Conservation (phyloP, 2,113 vertebrate species). For the Opisthocomus hoazin region DNA sequence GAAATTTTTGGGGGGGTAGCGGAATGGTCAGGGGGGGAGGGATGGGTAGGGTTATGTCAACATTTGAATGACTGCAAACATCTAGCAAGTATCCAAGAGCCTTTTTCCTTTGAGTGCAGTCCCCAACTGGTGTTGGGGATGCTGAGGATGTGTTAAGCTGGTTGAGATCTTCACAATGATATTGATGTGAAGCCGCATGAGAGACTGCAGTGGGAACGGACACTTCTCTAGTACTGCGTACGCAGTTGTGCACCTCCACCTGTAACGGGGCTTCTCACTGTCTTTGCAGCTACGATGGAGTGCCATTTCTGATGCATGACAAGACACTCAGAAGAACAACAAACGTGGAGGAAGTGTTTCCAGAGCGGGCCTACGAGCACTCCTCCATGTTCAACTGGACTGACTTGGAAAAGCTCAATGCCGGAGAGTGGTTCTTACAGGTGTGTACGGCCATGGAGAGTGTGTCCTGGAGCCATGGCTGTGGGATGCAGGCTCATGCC, state of each 20-base stretch:
- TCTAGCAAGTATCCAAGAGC: background rate
- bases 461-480: background rate
- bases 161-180: background rate
- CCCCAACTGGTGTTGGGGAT: background rate
- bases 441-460: conserved; percentile 32
- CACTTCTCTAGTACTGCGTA: background rate
- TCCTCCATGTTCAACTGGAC: conserved; percentile 94
- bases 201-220: background rate
- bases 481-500: background rate
- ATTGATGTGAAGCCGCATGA: background rate
- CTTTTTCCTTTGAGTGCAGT: background rate
- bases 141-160: background rate
- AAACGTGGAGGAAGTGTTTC: conserved; percentile 80
- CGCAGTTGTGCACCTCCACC: rapidly evolving
- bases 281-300: conserved; percentile 82
- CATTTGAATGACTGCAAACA: background rate
- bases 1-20: background rate
- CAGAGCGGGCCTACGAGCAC: conserved; percentile 73
- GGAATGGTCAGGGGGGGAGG: background rate
- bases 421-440: conserved; percentile 92
- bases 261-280: background rate
- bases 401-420: conserved; percentile 85
- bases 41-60: background rate
- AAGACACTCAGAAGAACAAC: conserved; percentile 87
- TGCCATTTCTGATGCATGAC: conserved; percentile 93